These are phyloP conservation scores for Enteromius thamalakanensis DNA, from an alignment of 2,797 vertebrate species.

Conservation along the genomic window DNA sequence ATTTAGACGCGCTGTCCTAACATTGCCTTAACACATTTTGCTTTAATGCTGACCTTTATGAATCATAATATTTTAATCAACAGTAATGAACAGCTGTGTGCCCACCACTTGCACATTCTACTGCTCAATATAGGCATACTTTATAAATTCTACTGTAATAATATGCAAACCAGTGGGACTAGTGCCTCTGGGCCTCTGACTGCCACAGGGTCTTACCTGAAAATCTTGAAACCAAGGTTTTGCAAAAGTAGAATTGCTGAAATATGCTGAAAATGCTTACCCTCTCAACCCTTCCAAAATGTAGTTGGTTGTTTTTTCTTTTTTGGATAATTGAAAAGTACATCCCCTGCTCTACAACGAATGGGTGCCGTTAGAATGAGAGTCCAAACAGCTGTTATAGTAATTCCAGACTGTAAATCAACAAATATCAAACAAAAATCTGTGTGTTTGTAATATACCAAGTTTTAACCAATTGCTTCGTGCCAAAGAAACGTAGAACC, in stretches of 20 bases:
- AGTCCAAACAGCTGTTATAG: background rate
- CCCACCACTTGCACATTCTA: background rate
- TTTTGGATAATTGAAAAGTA: background rate
- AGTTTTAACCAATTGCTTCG: background rate
- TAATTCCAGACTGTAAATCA: background rate
- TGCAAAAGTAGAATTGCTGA: background rate
- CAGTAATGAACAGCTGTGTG: background rate
- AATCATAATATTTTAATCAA: constrained; percentile 21
- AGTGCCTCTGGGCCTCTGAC: background rate
- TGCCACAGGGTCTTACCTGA: background rate
- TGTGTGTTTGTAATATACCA: background rate
- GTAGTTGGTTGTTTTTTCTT: background rate
- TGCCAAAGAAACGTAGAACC: no score
- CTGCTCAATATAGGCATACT: background rate
- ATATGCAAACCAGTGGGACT: background rate
- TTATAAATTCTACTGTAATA: no score
- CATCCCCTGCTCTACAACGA: background rate
- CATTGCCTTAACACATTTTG: constrained; percentile 23
- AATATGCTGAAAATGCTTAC: background rate
- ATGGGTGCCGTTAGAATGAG: background rate
- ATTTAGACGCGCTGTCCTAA: constrained; percentile 46
- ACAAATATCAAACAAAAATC: background rate
- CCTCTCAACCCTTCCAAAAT: background rate
- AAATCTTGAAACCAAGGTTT: background rate
- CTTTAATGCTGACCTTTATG: constrained; percentile 3